These are phyloP conservation scores for Hylaea fasciaria DNA, from an alignment of 2,888 invertebrate species.

Conservation along the genomic window DNA sequence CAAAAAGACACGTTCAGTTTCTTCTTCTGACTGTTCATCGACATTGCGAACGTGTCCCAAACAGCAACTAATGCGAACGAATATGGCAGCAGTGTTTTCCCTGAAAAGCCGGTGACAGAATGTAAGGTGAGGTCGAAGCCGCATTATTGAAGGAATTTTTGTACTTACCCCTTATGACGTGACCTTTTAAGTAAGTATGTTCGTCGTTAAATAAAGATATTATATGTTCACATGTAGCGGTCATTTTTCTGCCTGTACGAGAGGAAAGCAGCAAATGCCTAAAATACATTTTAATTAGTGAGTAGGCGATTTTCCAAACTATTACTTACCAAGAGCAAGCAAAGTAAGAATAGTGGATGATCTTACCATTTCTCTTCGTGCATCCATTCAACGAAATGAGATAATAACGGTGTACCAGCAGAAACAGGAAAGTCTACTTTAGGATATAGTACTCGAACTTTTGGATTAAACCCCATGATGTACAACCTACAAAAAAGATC, in stretches of 20 bases:
- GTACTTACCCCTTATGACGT: slow-evolving; percentile 41
- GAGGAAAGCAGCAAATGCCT: slow-evolving; percentile 3
- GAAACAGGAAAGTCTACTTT: slow-evolving; percentile 91
- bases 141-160: not conserved
- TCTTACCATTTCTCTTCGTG: slow-evolving; percentile 87
- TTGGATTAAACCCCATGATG: slow-evolving; percentile 88
- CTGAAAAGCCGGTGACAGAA: slow-evolving; percentile 59
- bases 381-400: slow-evolving; percentile 92
- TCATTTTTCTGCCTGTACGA: not conserved
- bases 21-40: slow-evolving; percentile 79
- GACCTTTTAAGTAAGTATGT: slow-evolving; percentile 17
- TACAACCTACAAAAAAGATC: slow-evolving; percentile 84
- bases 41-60: slow-evolving; percentile 88
- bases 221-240: slow-evolving; percentile 4
- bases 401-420: slow-evolving; percentile 91
- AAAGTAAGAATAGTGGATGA: not conserved
- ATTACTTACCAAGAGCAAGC: no score
- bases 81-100: slow-evolving; percentile 89
- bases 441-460: slow-evolving; percentile 89
- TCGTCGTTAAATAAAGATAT: slow-evolving; percentile 18
- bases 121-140: no score
- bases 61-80: slow-evolving; percentile 88
- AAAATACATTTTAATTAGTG: not conserved
- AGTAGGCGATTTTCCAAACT: no score
- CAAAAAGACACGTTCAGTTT: slow-evolving; percentile 88